A percentile compares a stretch with the other conserved stretches of the same genome.
phyloP scores from a whole-genome alignment of 2,113 vertebrate genomes.

The Struthio camelus region DNA sequence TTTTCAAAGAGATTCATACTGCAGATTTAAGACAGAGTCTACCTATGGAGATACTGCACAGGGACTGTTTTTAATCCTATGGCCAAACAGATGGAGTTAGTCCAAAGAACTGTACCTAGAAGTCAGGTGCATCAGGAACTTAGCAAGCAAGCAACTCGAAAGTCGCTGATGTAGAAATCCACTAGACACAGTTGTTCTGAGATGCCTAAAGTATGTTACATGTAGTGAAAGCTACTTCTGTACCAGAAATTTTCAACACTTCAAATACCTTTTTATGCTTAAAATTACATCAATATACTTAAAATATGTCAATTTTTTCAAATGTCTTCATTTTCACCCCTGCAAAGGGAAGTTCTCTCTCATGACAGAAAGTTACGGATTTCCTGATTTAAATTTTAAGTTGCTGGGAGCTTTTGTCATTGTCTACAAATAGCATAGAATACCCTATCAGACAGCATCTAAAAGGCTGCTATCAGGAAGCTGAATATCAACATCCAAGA shows the following conservation, averaged over 20 bases:
- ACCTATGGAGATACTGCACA: not conserved
- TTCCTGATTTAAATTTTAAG: not conserved
- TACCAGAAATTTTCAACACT: not conserved
- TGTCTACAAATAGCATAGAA: not conserved
- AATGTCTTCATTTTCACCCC: not conserved
- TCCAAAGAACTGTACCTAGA: not conserved
- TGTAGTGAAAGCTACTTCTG: not conserved
- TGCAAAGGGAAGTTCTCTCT: not conserved
- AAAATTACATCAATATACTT: too few relatives aligned
- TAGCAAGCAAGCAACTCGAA: not conserved
- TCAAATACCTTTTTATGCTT: not conserved
- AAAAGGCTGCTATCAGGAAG: not conserved
- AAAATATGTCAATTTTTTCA: not conserved
- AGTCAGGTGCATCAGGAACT: not conserved
- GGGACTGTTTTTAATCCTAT: not conserved
- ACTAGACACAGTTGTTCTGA: not conserved
- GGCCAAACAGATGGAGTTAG: not conserved
- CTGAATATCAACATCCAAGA: not conserved
- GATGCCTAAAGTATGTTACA: not conserved
- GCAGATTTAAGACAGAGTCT: not conserved
- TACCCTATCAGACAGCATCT: not conserved
- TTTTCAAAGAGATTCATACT: not conserved
- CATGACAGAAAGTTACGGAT: fast-evolving
- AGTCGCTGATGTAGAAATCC: not conserved
- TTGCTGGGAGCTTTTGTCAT: not conserved